Percentiles rank a stretch among this genome's conserved stretches.
Evolutionary conservation across 1,140 invertebrate species (phyloP).

Genomic region (Aphelenchoides besseyi): DNA sequence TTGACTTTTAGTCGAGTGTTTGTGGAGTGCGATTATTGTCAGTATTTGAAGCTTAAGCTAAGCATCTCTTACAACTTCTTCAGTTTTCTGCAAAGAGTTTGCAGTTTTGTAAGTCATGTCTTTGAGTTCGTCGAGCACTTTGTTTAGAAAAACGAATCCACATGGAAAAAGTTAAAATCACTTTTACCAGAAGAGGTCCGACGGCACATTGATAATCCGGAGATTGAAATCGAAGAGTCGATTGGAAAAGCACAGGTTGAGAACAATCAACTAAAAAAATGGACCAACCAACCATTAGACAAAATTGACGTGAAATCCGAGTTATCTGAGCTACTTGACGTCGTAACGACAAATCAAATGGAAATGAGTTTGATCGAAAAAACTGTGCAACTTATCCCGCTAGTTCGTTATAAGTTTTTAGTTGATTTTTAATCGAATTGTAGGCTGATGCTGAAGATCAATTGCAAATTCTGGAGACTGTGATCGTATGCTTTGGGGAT

Average conservation of each 20-base stretch:
- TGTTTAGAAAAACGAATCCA: background rate
- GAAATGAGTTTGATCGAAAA: background rate
- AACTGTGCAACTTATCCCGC: background rate
- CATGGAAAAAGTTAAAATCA: background rate
- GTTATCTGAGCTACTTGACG: background rate
- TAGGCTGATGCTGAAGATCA: background rate
- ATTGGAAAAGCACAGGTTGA: background rate
- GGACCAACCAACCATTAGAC: background rate
- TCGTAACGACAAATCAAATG: background rate
- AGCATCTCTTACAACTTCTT: constrained; percentile 3
- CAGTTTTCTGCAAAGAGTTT: background rate
- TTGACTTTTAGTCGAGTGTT: no score
- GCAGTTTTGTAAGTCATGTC: background rate
- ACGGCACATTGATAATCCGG: background rate
- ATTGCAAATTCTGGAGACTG: background rate
- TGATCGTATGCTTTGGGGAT: background rate
- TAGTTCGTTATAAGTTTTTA: background rate
- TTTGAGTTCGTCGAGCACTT: background rate
- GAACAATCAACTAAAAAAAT: background rate
- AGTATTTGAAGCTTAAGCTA: background rate
- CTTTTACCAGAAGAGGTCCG: background rate
- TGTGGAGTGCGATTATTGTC: background rate
- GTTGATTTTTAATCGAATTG: no score
- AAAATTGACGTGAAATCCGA: background rate
- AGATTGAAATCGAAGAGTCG: background rate